Percentiles rank a stretch among this genome's conserved stretches.
phyloP scores from a whole-genome alignment of 1,140 invertebrate species.

The Trichonephila clavipes region DNA sequence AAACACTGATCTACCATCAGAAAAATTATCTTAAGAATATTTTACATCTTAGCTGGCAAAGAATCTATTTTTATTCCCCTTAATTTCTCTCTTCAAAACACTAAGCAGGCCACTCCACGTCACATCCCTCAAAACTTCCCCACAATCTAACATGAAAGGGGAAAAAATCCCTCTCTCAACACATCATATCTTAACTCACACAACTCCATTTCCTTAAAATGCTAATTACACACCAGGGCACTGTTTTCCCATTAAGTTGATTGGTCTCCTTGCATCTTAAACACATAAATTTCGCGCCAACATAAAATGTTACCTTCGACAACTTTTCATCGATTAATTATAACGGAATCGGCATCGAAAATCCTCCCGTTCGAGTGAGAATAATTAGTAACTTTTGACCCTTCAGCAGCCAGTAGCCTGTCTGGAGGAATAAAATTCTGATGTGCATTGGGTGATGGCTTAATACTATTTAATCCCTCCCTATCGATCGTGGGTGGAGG shows the following conservation, averaged over 20 bases:
- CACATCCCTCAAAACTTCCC: neutral
- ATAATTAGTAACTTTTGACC: slow-evolving; percentile 31
- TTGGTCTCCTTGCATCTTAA: slow-evolving; percentile 16
- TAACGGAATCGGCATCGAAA: slow-evolving; percentile 22
- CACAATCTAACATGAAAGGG: neutral
- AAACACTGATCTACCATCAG: no score
- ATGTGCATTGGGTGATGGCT: slow-evolving; percentile 16
- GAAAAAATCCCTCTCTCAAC: neutral
- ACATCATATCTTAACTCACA: neutral
- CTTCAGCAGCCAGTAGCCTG: neutral
- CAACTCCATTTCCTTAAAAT: neutral
- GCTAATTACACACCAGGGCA: slow-evolving; percentile 42
- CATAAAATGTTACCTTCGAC: slow-evolving; percentile 32
- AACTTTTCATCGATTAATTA: slow-evolving; percentile 35
- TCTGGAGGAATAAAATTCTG: slow-evolving; percentile 21
- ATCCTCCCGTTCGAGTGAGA: slow-evolving; percentile 3
- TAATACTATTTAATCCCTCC: neutral
- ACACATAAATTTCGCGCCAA: neutral
- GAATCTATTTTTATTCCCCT: no score
- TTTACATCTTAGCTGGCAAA: no score
- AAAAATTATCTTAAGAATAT: no score
- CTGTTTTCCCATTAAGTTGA: slow-evolving; percentile 41
- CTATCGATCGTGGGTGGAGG: neutral
- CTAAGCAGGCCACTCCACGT: neutral
- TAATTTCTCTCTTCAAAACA: no score